Evolutionary conservation across 2,888 invertebrate species (phyloP).

Genomic region (Drosophila kambysellisi): DNA sequence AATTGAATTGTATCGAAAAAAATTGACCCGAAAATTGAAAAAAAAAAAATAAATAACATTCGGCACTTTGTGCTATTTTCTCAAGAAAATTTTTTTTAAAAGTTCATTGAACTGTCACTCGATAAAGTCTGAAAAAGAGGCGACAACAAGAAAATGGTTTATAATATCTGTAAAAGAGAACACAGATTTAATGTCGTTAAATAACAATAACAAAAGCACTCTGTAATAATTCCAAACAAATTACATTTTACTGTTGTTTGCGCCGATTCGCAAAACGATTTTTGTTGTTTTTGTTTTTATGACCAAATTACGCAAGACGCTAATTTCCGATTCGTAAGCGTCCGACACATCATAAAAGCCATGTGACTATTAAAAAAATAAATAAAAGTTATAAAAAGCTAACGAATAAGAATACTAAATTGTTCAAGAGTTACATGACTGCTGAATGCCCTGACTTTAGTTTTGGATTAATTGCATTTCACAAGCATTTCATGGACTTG

Average conservation of each 20-base stretch:
- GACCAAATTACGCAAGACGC: constrained; percentile 51
- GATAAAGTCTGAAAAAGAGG: constrained; percentile 18
- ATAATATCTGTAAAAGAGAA: constrained; percentile 25
- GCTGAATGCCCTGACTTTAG: constrained; percentile 22
- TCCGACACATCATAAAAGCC: constrained; percentile 26
- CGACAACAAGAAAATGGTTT: constrained; percentile 9
- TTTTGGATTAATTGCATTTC: constrained; percentile 32
- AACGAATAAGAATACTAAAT: constrained; percentile 38
- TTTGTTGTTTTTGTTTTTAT: constrained; percentile 23
- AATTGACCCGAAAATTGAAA: constrained; percentile 49
- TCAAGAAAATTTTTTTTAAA: constrained; percentile 1
- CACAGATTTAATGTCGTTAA: constrained; percentile 33
- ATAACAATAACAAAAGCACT: constrained; percentile 14
- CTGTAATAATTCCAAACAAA: constrained; percentile 48
- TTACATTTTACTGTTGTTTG: constrained; percentile 40
- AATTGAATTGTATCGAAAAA: constrained; percentile 29
- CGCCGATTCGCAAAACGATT: constrained; percentile 37
- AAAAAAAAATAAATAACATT: constrained; percentile 5
- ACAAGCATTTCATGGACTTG: constrained; percentile 20
- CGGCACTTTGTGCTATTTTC: constrained; percentile 27
- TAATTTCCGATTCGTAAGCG: constrained; percentile 51
- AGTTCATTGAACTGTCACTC: constrained; percentile 44
- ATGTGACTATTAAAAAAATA: constrained; percentile 7
- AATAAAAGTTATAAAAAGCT: constrained; percentile 32
- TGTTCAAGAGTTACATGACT: constrained; percentile 10